A percentile compares a stretch with the other conserved stretches of the same genome.
Conservation (phyloP, 2,797 vertebrate genomes). For the Masticophis lateralis region DNA sequence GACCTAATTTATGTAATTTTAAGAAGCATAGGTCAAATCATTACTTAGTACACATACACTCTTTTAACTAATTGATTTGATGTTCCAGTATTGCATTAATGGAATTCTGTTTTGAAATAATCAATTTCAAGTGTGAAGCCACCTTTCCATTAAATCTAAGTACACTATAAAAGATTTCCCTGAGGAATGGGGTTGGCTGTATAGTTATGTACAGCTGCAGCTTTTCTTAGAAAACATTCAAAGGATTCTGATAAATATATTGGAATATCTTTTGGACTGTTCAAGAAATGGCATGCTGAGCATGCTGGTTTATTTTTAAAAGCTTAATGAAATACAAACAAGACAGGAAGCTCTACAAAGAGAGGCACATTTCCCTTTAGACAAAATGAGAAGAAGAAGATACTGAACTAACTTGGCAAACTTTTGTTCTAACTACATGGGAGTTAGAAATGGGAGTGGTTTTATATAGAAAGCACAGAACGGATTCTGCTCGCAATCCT, state of each 20-base stretch:
- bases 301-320: slow-evolving; percentile 16
- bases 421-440: background rate
- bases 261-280: rapidly evolving
- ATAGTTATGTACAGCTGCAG: background rate
- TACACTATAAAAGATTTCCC: background rate
- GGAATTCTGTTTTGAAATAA: slow-evolving; percentile 5
- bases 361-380: rapidly evolving
- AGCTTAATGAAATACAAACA: slow-evolving; percentile 14
- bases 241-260: slow-evolving; percentile 10
- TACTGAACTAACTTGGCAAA: background rate
- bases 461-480: background rate
- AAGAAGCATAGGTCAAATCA: slow-evolving; percentile 4
- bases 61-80: background rate
- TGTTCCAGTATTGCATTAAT: background rate
- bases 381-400: background rate
- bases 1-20: background rate
- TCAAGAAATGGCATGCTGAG: background rate
- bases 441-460: background rate
- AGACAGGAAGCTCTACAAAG: background rate
- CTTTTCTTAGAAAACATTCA: slow-evolving; percentile 32
- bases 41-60: slow-evolving; percentile 9
- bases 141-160: background rate
- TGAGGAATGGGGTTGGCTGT: background rate
- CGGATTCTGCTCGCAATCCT: background rate
- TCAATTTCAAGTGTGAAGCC: background rate